Base-by-base conservation (phyloP, 1,140 invertebrate genomes). In the Achatina immaculata region DNA sequence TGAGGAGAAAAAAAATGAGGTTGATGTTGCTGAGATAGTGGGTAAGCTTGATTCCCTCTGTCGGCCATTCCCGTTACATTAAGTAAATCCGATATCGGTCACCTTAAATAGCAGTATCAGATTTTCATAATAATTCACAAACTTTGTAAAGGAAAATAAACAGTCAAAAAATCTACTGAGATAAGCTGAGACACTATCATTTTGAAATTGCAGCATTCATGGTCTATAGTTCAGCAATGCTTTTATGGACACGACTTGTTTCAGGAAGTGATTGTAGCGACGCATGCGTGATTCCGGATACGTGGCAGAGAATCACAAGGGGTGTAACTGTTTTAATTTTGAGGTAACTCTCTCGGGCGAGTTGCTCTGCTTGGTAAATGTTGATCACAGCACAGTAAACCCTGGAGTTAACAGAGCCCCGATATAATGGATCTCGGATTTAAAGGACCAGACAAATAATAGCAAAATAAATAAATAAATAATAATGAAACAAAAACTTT, bases 281-380 rank as follows among this genome's bases (percentile, higher is more conserved):
- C 77, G 78, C 82, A 83, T 83, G 82, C 82, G 82, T 80, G 62
- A 77, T 43, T 72, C 48, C 36, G 28, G 62, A 83, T 83, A 83
- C 82, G 82, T 83, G 82, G 82, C 82, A 83, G 28, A 66, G 65
- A 78, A 66, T 78, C 76, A 31, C 38, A 51, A 55, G 82, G 82
- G 82, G 76, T 51, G 62, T 36, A 80, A 83, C 66, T 69, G 40
- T 28, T 28, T 36, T 45, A 43, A 40, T 66, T 36, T 38, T 34
- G 21, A 43, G n/a, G n/a, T n/a, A n/a, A n/a, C n/a, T n/a, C n/a
- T n/a, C n/a, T n/a, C n/a, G n/a, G n/a, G n/a, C n/a, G n/a, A n/a
- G n/a, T n/a, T n/a, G n/a, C n/a, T n/a, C n/a, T n/a, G n/a, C n/a
- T n/a, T n/a, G n/a, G n/a, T n/a, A n/a, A n/a, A n/a, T n/a, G n/a